These are phyloP conservation scores for Ispidina picta DNA, from an alignment of 2,797 vertebrate genomes.

Conservation along the genomic window DNA sequence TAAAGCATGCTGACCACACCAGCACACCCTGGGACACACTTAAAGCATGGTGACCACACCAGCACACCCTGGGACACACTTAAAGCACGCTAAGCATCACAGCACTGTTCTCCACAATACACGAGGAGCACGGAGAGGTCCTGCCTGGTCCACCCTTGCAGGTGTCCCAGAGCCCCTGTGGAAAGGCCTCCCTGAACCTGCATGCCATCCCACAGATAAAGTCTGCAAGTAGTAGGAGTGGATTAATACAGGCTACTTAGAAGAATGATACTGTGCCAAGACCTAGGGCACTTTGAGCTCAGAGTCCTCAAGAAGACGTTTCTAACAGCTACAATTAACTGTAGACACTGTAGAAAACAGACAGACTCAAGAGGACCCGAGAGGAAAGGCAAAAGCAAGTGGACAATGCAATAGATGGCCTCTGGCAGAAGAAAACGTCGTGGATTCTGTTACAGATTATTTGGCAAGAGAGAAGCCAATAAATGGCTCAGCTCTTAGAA, in stretches of 20 bases:
- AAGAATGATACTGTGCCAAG: neutral
- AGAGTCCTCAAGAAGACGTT: neutral
- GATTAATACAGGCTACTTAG: neutral
- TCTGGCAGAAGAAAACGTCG: neutral
- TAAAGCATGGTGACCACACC: neutral
- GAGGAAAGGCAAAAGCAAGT: neutral
- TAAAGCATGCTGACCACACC: too few relatives aligned
- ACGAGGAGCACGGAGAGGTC: neutral
- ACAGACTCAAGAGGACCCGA: neutral
- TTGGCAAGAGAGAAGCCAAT: constrained; percentile 12
- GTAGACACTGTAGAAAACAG: neutral
- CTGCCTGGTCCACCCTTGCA: neutral
- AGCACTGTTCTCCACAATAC: neutral
- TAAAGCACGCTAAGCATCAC: neutral
- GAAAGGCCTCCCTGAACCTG: neutral
- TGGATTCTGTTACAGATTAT: constrained; percentile 26
- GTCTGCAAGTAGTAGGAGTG: neutral
- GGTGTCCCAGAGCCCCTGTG: neutral
- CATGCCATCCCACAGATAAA: neutral
- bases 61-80: neutral
- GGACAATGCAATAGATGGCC: neutral
- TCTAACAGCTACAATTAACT: neutral
- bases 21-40: too few relatives aligned
- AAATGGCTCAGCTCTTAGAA: constrained; percentile 37
- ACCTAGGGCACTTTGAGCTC: neutral